Percentiles rank a stretch among this genome's conserved stretches.
These are phyloP conservation scores for Salticus scenicus DNA, from an alignment of 2,888 invertebrate species.

Conservation along the genomic window DNA sequence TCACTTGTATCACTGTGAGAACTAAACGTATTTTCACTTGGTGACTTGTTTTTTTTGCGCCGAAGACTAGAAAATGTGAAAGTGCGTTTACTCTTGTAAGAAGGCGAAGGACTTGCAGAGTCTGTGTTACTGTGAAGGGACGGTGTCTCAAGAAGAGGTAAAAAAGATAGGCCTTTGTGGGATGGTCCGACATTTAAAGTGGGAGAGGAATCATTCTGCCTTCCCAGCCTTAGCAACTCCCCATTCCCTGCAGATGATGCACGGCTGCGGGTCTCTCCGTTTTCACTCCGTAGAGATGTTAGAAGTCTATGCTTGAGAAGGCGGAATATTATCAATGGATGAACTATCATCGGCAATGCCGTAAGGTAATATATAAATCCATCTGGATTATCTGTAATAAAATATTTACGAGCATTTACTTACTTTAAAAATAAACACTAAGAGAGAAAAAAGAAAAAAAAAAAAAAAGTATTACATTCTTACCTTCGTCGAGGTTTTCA, in stretches of 20 bases:
- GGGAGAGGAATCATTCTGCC: slow-evolving; percentile 27
- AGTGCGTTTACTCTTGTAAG: slow-evolving; percentile 59
- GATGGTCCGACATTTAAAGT: slow-evolving; percentile 20
- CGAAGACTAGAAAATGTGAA: slow-evolving; percentile 76
- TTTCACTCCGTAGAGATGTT: slow-evolving; percentile 74
- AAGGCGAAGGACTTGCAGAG: slow-evolving; percentile 69
- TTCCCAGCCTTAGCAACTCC: slow-evolving; percentile 71
- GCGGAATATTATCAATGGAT: slow-evolving; percentile 79
- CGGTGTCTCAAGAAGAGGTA: slow-evolving; percentile 35
- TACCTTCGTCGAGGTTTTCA: slow-evolving; percentile 41
- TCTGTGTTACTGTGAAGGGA: slow-evolving; percentile 35
- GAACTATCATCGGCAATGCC: slow-evolving; percentile 78
- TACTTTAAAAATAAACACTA: background rate
- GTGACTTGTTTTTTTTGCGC: slow-evolving; percentile 75
- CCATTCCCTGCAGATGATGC: slow-evolving; percentile 64
- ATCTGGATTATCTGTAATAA: background rate
- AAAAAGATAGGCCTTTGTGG: slow-evolving; percentile 23
- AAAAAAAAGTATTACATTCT: background rate
- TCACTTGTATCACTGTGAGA: slow-evolving; percentile 72
- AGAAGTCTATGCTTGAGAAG: slow-evolving; percentile 79
- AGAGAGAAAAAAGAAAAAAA: no score
- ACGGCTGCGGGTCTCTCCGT: slow-evolving; percentile 60
- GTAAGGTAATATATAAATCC: slow-evolving; percentile 72
- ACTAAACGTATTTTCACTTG: slow-evolving; percentile 42
- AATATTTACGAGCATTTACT: background rate